Percentiles rank a stretch among this genome's conserved stretches.
phyloP scores from a whole-genome alignment of 2,797 vertebrate species.

The Sorex maritimensis region DNA sequence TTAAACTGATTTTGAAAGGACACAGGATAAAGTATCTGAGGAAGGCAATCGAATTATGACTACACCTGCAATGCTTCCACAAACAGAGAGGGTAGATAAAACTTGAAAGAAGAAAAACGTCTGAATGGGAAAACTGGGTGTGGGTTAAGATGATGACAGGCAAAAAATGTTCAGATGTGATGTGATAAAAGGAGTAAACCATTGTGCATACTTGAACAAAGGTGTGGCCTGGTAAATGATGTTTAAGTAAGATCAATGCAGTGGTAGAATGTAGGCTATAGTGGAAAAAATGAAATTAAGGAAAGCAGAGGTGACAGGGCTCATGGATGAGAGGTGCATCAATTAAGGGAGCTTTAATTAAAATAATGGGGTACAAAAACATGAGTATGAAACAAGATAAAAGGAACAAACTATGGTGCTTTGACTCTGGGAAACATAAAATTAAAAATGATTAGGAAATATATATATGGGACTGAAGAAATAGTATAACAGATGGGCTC shows the following conservation, averaged over 20 bases:
- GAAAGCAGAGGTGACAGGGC: neutral
- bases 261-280: conserved; percentile 44
- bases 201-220: conserved; percentile 44
- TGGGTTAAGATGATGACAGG: neutral
- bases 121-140: neutral
- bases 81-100: conserved; percentile 5
- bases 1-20: conserved; percentile 53
- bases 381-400: neutral
- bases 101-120: conserved; percentile 26
- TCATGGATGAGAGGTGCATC: neutral
- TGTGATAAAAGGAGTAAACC: neutral
- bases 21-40: neutral
- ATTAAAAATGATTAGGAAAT: conserved; percentile 7
- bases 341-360: neutral
- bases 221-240: conserved; percentile 64
- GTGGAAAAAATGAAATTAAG: conserved; percentile 10
- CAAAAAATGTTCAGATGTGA: conserved; percentile 47
- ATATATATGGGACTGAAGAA: too few species aligned
- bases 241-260: conserved; percentile 59
- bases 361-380: neutral
- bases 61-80: neutral
- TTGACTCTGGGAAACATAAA: neutral
- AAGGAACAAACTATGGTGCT: neutral
- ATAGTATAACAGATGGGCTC: too few species aligned
- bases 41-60: neutral